Base-by-base conservation (phyloP, 2,888 invertebrate species). In the Therioaphis trifolii region DNA sequence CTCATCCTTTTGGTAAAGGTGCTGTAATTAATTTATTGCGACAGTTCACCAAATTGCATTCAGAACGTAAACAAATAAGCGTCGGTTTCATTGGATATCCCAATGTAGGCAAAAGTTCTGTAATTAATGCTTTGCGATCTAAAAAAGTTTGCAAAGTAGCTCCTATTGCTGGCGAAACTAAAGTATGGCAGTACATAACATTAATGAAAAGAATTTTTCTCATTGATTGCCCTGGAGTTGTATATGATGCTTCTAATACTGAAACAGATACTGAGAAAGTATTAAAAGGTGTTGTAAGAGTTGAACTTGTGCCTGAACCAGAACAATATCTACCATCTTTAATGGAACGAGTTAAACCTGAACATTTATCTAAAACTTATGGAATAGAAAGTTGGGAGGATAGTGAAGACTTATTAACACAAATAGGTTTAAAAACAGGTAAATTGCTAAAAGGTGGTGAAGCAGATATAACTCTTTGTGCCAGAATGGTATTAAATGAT, bases 151-250 rank as follows among this genome's bases (percentile, higher is more conserved):
- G 99, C 89, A 99, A 98, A 89, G 98, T 95, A 0, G 99, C 99
- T 5, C 99, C 99, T 0, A 96, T 99, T 87, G 99, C 99, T 84
- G 99, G 99, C 7, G 96, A 96, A 89, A 96, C 96, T 0, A 96
- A 96, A 90, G 98, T 99, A 1, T 99, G 99, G 99, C 99, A 99
- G 89, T 99, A 99, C 88, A 97, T 99, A 63, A 98, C 99, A 0
- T 89, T 99, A 79, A 99, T 99, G 99, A 93, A 93, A 87, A 92
- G 96, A 87, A 99, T 99, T 88, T 99, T 95, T 89, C 91, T 99
- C 18, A 98, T 99, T 87, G 99, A 99, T 90, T 99, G 99, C 89
- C 99, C 99, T 3, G 99, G 99, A 52, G 95, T 99, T 80, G 99
- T 99, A 7, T 98, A 98, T 89, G 98, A 99, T 12, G 95, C 96